Evolutionary conservation across 2,797 vertebrate genomes (phyloP).

Genomic region (Nyctalus aviator): DNA sequence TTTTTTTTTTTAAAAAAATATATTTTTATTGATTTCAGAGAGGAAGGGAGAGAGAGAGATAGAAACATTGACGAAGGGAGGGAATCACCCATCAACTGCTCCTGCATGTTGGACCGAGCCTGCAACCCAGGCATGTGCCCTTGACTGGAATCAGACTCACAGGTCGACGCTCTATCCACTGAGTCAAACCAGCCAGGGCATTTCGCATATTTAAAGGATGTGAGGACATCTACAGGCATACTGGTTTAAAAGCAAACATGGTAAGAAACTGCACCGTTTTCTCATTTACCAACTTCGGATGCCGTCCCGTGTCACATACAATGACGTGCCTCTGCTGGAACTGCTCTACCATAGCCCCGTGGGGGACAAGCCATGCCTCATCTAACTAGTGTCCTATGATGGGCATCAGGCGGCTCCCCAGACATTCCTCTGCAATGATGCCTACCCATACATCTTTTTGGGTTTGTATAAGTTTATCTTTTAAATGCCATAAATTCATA

Average conservation of each 20-base stretch:
- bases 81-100: no score
- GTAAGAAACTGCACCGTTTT: background rate
- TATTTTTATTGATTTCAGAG: background rate
- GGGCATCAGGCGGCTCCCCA: background rate
- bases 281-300: background rate
- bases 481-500: conserved; percentile 10
- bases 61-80: no score
- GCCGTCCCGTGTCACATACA: background rate
- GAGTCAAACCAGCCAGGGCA: background rate
- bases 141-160: no score
- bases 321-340: background rate
- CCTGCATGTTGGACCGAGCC: no score
- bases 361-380: background rate
- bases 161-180: no score
- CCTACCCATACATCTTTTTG: background rate
- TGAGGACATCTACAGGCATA: background rate
- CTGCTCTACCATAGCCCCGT: background rate
- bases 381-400: background rate
- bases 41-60: background rate
- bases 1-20: no score
- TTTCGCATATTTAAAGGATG: background rate
- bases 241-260: background rate
- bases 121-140: no score
- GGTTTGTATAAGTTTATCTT: background rate
- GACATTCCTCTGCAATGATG: background rate